Evolutionary conservation across 2,113 vertebrate genomes (phyloP), one percentile per base, ranked within the genome.

Genomic region (Ammodytes dubius): DNA sequence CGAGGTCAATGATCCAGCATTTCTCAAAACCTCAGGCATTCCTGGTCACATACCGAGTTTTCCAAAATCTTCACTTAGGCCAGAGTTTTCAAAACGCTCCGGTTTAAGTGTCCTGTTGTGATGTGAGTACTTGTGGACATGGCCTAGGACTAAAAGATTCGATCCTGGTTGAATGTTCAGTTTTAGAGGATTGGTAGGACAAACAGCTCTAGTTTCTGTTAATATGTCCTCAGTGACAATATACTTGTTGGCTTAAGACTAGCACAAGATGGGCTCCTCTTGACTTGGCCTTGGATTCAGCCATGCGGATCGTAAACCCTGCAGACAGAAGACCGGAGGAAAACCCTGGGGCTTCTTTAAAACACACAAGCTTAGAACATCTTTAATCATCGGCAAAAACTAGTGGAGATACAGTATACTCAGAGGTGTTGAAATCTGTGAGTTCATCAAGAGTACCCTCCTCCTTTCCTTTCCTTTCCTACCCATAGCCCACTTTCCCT

Each of bases 361-460:
- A 88, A 87, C 54, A 67, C 27, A 43, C 65, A 27, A 9, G 47
- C 79, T 74, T 50, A 12, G 15, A 71, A 74, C 70, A 69, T 89
- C 52, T 70, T 89, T 81, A 91, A 88, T 87, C 74, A 80, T 79
- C 58, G 61, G 84, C 40, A 9, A 77, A 58, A 88, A 42, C 81
- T 79, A 72, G 70, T n/a, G 42, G 77, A 87, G 88, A 87, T 83
- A 79, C 71, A 81, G 71, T 71, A 40, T 63, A 88, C 79, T 80
- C 79, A 27, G 66, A 91, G 82, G 88, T 89, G 91, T 91, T 86
- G 90, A 94, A 68, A 91, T 76, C 74, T 84, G 73, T 14, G 80
- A 93, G 92, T 93, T 92, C 90, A 93, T 93, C 77, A 83, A 90
- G 56, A 84, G 67, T 53, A 50, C 45, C 64, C 57, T n/a, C n/a